Conservation (phyloP, 2,797 vertebrate genomes). For the Pipistrellus nathusii region DNA sequence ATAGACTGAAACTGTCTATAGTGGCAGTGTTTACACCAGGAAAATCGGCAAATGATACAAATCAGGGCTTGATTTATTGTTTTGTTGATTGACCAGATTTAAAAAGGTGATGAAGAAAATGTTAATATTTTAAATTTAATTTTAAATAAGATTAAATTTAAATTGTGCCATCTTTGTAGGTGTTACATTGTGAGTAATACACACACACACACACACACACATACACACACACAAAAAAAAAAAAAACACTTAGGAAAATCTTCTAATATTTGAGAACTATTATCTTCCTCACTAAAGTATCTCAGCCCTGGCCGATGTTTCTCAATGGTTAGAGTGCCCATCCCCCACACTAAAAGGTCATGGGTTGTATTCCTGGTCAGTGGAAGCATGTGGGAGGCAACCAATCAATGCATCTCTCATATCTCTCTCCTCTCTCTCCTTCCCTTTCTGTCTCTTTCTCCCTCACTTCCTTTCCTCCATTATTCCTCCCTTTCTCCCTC, state of each 20-base stretch:
- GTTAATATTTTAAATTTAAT: background rate
- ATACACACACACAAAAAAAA: background rate
- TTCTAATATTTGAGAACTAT: background rate
- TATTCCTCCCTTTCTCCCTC: too few species aligned
- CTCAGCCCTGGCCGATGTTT: too few species aligned
- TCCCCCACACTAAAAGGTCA: too few species aligned
- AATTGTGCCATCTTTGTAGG: background rate
- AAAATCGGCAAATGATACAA: background rate
- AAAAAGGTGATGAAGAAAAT: background rate
- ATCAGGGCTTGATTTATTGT: background rate
- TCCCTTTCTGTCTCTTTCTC: too few species aligned
- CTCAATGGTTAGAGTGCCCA: too few species aligned
- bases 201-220: too few species aligned
- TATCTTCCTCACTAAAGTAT: background rate
- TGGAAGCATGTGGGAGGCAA: too few species aligned
- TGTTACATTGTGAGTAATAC: background rate
- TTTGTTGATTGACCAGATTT: background rate
- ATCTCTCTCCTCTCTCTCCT: too few species aligned
- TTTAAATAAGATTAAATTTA: background rate
- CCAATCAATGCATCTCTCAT: too few species aligned
- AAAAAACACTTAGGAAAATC: background rate
- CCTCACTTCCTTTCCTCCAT: too few species aligned
- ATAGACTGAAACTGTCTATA: background rate
- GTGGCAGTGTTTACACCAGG: background rate
- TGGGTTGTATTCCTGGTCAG: too few species aligned